Conservation (phyloP, 1,140 invertebrate species). For the Cherax quadricarinatus region DNA sequence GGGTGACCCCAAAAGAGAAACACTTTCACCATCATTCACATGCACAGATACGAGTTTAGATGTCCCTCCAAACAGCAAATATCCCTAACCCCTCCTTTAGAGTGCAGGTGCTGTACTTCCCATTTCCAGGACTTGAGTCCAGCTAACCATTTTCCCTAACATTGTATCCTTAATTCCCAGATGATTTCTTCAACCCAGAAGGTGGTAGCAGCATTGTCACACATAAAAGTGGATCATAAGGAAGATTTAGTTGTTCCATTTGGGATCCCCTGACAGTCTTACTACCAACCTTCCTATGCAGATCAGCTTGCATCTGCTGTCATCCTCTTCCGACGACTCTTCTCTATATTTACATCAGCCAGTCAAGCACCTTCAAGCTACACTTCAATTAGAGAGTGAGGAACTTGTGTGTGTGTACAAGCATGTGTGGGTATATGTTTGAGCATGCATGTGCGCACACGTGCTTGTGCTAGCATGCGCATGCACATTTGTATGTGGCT, state of each 20-base stretch:
- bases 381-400: background rate
- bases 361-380: background rate
- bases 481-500: background rate
- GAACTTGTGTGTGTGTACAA: background rate
- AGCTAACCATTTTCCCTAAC: no score
- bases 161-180: background rate
- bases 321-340: constrained; percentile 23
- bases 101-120: no score
- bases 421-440: no score
- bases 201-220: constrained; percentile 46
- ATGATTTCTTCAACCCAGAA: constrained; percentile 50
- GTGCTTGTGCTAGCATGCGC: no score
- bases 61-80: no score
- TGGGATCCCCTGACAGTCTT: constrained; percentile 58
- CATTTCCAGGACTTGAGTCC: no score
- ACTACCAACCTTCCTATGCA: constrained; percentile 33
- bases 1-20: no score
- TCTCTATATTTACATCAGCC: background rate
- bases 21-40: no score
- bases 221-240: constrained; percentile 61
- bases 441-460: no score
- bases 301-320: constrained; percentile 29
- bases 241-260: constrained; percentile 64
- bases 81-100: no score
- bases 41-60: no score